phyloP scores from a whole-genome alignment of 2,797 vertebrate species.

The Garrulus glandarius region DNA sequence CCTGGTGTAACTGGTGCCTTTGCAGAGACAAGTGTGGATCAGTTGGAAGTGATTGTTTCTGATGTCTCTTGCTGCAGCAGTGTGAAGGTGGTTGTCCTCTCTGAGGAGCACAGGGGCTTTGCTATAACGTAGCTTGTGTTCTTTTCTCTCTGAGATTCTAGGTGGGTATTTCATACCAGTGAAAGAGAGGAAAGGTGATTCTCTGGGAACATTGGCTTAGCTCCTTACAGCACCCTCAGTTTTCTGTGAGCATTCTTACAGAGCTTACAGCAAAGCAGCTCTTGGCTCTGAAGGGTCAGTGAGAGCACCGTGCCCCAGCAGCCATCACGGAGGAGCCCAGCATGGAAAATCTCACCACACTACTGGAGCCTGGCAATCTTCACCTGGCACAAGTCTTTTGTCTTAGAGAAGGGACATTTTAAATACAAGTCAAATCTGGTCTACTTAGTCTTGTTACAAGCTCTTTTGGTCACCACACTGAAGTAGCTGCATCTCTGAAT shows the following conservation, averaged over 20 bases:
- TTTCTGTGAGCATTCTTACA: not conserved
- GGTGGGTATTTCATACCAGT: not conserved
- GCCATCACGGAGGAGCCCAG: accelerated
- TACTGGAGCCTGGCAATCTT: not conserved
- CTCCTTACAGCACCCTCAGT: not conserved
- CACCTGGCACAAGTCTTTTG: not conserved
- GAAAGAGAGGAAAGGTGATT: not conserved
- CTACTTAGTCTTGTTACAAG: not conserved
- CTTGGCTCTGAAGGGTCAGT: not conserved
- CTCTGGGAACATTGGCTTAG: not conserved
- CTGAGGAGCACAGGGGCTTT: not conserved
- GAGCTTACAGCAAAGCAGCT: not conserved
- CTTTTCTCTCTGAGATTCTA: not conserved
- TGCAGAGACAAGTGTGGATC: not conserved
- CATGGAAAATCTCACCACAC: not conserved
- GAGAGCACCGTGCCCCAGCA: not conserved
- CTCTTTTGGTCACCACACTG: not conserved
- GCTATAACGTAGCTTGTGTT: not conserved
- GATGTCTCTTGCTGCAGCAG: not conserved
- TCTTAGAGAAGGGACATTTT: not conserved
- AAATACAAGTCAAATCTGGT: not conserved
- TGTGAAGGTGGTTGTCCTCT: not conserved
- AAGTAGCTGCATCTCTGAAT: not conserved
- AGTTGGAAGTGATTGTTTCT: not conserved
- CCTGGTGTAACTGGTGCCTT: not conserved